These are phyloP conservation scores for Babylonia areolata DNA, from an alignment of 1,140 invertebrate genomes.

Conservation along the genomic window DNA sequence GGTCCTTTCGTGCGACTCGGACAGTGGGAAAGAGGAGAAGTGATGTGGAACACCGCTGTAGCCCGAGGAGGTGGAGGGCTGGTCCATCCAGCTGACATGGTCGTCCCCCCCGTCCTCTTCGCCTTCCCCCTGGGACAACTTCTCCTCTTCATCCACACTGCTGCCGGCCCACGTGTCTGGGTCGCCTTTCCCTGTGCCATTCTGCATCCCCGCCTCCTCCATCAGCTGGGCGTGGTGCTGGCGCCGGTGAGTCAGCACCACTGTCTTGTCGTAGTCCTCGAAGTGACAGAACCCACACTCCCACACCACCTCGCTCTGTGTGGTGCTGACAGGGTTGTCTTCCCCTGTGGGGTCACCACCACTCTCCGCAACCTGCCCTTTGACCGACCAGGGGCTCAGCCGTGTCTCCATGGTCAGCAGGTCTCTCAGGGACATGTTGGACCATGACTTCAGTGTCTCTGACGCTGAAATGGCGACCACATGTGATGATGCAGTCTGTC, in stretches of 20 bases:
- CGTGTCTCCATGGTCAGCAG: slow-evolving; percentile 10
- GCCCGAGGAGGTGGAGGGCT: background rate
- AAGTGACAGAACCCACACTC: slow-evolving; percentile 36
- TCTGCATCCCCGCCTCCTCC: background rate
- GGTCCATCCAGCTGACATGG: background rate
- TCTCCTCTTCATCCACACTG: background rate
- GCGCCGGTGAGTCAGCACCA: background rate
- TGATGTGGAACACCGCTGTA: background rate
- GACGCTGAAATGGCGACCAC: background rate
- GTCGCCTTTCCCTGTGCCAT: background rate
- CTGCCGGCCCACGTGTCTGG: background rate
- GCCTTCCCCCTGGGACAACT: background rate
- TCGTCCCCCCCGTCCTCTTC: background rate
- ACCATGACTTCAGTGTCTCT: slow-evolving; percentile 31
- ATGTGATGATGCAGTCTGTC: background rate
- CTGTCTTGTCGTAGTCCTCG: background rate
- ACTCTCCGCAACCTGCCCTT: background rate
- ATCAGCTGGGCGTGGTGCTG: background rate
- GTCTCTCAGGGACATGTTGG: slow-evolving; percentile 35
- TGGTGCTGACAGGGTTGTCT: background rate
- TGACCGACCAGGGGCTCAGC: background rate
- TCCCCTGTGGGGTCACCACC: background rate
- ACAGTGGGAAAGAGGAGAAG: too few species aligned
- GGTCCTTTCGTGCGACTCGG: background rate
- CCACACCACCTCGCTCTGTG: slow-evolving; percentile 23